phyloP scores from a whole-genome alignment of 2,113 vertebrate genomes.

The Microcebus ravelobensis region DNA sequence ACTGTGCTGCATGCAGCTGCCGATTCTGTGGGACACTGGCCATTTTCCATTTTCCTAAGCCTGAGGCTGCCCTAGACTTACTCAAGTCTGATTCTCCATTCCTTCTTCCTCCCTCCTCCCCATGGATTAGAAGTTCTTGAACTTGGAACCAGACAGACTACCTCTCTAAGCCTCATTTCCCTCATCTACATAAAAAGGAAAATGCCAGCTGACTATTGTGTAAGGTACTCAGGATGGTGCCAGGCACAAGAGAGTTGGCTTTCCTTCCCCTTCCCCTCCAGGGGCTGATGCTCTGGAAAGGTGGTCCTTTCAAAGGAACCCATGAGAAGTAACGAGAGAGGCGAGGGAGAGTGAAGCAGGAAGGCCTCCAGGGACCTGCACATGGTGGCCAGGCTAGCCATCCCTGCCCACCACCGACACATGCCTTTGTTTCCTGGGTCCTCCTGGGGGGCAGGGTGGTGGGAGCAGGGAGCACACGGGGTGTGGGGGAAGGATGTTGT shows the following conservation, averaged over 20 bases:
- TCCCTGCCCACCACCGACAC: neutral
- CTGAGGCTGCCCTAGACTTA: neutral
- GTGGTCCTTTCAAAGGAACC: neutral
- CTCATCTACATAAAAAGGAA: neutral
- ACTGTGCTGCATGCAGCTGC: neutral
- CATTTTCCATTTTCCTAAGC: neutral
- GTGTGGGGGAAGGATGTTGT: slow-evolving; percentile 11
- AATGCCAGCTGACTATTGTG: neutral
- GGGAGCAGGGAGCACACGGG: neutral
- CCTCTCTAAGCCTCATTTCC: neutral
- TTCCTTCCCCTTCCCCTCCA: neutral
- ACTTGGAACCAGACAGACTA: neutral
- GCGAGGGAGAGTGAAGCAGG: neutral
- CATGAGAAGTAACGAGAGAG: neutral
- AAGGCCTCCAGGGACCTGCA: neutral
- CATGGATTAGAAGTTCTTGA: neutral
- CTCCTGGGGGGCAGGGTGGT: neutral
- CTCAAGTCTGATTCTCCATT: neutral
- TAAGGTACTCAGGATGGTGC: neutral
- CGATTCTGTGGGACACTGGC: neutral
- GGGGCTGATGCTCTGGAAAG: neutral
- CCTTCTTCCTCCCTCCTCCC: neutral
- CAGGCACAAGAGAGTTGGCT: neutral
- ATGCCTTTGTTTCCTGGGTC: neutral
- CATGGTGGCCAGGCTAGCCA: neutral